Evolutionary conservation across 1,140 invertebrate genomes (phyloP), one percentile per base, ranked within the genome.

Genomic region (Dufourea novaeangliae): DNA sequence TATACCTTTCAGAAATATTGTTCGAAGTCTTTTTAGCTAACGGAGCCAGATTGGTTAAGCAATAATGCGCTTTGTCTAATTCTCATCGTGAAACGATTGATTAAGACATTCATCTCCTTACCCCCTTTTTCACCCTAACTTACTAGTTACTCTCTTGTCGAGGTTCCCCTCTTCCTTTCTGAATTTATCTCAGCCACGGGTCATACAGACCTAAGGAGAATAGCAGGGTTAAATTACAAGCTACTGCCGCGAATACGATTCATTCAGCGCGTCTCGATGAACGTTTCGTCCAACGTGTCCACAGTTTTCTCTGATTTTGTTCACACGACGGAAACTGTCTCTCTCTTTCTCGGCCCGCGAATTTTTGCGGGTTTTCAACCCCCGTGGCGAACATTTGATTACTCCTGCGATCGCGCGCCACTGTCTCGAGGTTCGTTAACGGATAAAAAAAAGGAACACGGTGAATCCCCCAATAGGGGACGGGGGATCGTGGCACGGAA

Each of bases 131-230:
- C 54, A 27, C 52, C 56, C 32, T 56, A 39, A 39, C 62, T 12
- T 22, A 63, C 69, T 57, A 25, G 37, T 56, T 39, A 22, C 14
- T 22, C 39, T n/a, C 12, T 14, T n/a, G 12, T 14, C 14, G 20
- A 44, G 44, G n/a, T 20, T 11, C 50, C 17, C 37, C 17, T 11
- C 2, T 5, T 27, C 52, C 11, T 14, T 12, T 11, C 71, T 17
- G 5, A 59, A 73, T 66, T 79, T 79, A 59, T 66, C 63, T 29
- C 62, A 37, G 10, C 50, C 54, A 57, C 52, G n/a, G n/a, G n/a
- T n/a, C n/a, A n/a, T n/a, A n/a, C n/a, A n/a, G n/a, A n/a, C n/a
- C n/a, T n/a, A n/a, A n/a, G n/a, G n/a, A n/a, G n/a, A n/a, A n/a
- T n/a, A n/a, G n/a, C n/a, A n/a, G n/a, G n/a, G n/a, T n/a, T n/a